Evolutionary conservation across 2,797 vertebrate genomes (phyloP), one percentile per base, ranked within the genome.

Genomic region (Anableps anableps): DNA sequence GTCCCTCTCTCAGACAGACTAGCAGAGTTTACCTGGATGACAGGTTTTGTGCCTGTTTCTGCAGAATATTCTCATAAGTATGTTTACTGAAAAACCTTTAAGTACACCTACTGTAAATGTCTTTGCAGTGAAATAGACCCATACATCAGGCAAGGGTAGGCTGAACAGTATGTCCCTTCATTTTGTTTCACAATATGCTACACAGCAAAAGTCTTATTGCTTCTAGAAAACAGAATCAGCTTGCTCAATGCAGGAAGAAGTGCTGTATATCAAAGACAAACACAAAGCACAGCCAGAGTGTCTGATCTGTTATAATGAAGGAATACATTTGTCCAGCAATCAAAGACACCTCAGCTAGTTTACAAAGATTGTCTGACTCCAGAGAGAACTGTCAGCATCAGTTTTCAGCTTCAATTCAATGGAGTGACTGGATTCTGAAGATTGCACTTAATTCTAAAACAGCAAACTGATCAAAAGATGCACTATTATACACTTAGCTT

Each of bases 21-120:
- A 16, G 58, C 83, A 76, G 72, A 85, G 85, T 86, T 92, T 90
- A 87, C 86, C 73, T 62, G 48, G 74, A 80, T 88, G 88, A 88
- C 91, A 91, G 87, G 64, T 78, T 80, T 45, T 73, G 82, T 68
- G 78, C 74, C 75, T 78, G 48, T 51, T 31, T 4, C 31, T 17
- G 71, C 45, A 36, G 45, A 68, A 64, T 81, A 75, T 81, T 80
- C 78, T 84, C 79, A 78, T 41, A 73, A 73, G 83, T 83, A 66
- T 64, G 76, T 80, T 86, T 86, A 85, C 77, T 70, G 70, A 51
- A 78, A 88, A 83, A 26, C 84, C 82, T 86, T 72, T 64, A 76
- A 50, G 58, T 74, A 75, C 79, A 86, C 80, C 47, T 29, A 43
- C 64, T 68, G 23, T 43, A 79, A 60, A 77, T 72, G 76, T 77